Percentiles rank a stretch among this genome's conserved stretches.
Conservation (phyloP, 1,140 invertebrate genomes). For the Patella vulgata region DNA sequence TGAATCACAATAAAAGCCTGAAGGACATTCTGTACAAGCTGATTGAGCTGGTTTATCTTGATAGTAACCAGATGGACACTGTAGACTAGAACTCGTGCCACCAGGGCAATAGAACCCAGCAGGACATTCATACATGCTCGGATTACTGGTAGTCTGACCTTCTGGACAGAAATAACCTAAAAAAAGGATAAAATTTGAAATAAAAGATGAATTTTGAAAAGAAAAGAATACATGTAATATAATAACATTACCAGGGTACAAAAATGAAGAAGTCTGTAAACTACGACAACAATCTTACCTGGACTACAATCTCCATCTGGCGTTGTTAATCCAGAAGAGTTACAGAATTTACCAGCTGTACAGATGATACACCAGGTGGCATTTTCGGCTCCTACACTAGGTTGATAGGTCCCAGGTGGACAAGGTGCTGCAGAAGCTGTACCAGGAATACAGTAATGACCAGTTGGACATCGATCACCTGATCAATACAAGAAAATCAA, state of each 20-base stretch:
- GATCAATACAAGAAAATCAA: background rate
- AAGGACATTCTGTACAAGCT: slow-evolving; percentile 49
- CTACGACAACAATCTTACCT: slow-evolving; percentile 36
- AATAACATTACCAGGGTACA: background rate
- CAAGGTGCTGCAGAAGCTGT: slow-evolving; percentile 43
- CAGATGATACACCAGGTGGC: slow-evolving; percentile 51
- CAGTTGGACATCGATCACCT: slow-evolving; percentile 55
- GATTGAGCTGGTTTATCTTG: slow-evolving; percentile 48
- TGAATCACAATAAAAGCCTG: slow-evolving; percentile 60
- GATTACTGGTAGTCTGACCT: slow-evolving; percentile 49
- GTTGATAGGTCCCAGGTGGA: slow-evolving; percentile 53
- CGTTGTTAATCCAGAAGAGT: slow-evolving; percentile 42
- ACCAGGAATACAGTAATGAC: slow-evolving; percentile 53
- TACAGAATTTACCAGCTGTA: slow-evolving; percentile 57
- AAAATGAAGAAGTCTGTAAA: background rate
- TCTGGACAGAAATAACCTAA: slow-evolving; percentile 59
- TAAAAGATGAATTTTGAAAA: background rate
- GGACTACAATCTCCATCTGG: slow-evolving; percentile 51
- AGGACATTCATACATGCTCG: slow-evolving; percentile 54
- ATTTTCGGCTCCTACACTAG: slow-evolving; percentile 48
- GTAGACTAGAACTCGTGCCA: slow-evolving; percentile 36
- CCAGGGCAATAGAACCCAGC: slow-evolving; percentile 52
- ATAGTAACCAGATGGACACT: slow-evolving; percentile 55
- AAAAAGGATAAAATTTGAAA: background rate
- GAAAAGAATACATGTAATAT: background rate